Percentiles rank a stretch among this genome's conserved stretches.
These are phyloP conservation scores for Nipponia nippon DNA, from an alignment of 2,113 vertebrate species.

Conservation along the genomic window DNA sequence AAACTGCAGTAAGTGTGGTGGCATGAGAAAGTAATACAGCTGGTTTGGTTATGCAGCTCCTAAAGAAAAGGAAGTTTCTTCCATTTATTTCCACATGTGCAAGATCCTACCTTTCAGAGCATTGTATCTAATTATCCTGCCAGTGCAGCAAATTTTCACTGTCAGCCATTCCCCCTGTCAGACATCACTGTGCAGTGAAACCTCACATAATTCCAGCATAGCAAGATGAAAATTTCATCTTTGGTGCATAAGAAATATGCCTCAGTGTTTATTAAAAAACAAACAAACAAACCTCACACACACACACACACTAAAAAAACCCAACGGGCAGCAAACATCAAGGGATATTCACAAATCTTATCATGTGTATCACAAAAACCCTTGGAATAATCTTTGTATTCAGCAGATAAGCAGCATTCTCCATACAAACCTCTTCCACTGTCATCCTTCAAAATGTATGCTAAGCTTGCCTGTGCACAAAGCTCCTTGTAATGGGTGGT, in stretches of 20 bases:
- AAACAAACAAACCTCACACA: no score
- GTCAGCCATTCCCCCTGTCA: constrained; percentile 34
- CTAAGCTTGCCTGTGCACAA: neutral
- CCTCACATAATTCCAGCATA: constrained; percentile 5
- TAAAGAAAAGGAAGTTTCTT: neutral
- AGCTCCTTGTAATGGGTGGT: neutral
- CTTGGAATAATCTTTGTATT: neutral
- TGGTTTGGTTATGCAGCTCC: neutral
- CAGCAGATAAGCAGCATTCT: neutral
- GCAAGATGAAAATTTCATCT: neutral
- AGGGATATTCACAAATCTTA: neutral
- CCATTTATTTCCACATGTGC: neutral
- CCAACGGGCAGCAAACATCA: neutral
- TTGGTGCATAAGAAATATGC: neutral
- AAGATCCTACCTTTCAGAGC: neutral
- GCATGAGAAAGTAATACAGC: neutral
- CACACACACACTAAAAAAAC: neutral
- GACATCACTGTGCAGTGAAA: neutral
- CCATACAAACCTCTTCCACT: neutral
- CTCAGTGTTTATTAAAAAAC: neutral
- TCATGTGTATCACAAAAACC: neutral
- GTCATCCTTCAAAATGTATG: neutral
- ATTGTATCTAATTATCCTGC: neutral
- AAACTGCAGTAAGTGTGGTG: neutral
- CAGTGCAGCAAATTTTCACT: neutral